Conservation (phyloP, 2,888 invertebrate species). For the Chalcis sispes region DNA sequence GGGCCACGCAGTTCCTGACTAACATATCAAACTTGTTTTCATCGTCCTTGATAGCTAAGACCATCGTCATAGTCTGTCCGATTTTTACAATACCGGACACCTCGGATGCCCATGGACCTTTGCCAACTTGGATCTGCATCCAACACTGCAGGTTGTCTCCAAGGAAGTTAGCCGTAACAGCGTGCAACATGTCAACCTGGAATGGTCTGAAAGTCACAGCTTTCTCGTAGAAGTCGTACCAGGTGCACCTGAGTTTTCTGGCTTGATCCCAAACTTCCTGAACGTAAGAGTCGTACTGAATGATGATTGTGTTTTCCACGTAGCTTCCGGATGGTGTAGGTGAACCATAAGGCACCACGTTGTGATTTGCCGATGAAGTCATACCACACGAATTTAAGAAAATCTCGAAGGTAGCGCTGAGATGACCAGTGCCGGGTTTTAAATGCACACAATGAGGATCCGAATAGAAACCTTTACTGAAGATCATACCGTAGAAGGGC, state of each 20-base stretch:
- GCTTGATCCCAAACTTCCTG: constrained; percentile 98
- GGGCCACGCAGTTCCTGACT: constrained; percentile 95
- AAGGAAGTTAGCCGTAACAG: constrained; percentile 95
- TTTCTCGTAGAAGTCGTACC: constrained; percentile 98
- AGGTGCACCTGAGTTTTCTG: constrained; percentile 92
- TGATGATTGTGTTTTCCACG: constrained; percentile 95
- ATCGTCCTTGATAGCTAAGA: constrained; percentile 95
- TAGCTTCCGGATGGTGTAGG: constrained; percentile 95
- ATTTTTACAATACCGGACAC: constrained; percentile 97
- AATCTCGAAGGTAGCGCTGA: constrained; percentile 95
- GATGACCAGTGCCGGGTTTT: constrained; percentile 92
- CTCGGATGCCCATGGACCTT: constrained; percentile 98
- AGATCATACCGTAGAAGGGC: constrained; percentile 97
- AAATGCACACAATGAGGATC: constrained; percentile 94
- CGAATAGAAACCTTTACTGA: constrained; percentile 95
- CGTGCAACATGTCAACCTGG: constrained; percentile 97
- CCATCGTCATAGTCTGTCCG: constrained; percentile 98
- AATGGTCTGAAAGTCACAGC: constrained; percentile 96
- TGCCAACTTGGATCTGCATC: constrained; percentile 98
- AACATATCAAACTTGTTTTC: constrained; percentile 98
- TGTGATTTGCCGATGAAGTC: constrained; percentile 94
- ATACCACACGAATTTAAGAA: constrained; percentile 95
- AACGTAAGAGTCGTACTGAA: constrained; percentile 96
- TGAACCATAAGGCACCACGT: constrained; percentile 88
- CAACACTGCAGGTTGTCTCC: constrained; percentile 97